A percentile compares a stretch with the other conserved stretches of the same genome.
These are phyloP conservation scores for Eulacestoma nigropectus DNA, from an alignment of 2,113 vertebrate genomes.

Conservation along the genomic window DNA sequence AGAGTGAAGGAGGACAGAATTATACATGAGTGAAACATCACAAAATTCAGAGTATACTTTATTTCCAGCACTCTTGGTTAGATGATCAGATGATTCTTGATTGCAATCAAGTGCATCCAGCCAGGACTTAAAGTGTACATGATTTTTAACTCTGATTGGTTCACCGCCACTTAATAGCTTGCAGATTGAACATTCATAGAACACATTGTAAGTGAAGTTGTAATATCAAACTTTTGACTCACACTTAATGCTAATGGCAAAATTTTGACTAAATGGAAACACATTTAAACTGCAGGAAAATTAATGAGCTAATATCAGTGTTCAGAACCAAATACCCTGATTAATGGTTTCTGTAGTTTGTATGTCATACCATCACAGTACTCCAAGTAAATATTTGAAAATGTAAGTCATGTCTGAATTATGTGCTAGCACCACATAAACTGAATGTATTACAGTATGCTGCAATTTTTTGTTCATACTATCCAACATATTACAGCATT, in stretches of 20 bases:
- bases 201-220: neutral
- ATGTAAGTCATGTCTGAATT: neutral
- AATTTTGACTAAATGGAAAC: neutral
- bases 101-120: constrained; percentile 50
- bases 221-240: neutral
- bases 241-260: neutral
- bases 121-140: neutral
- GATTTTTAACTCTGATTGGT: constrained; percentile 45
- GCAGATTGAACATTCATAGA: neutral
- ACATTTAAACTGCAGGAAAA: neutral
- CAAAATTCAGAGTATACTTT: constrained; percentile 3
- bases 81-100: constrained; percentile 37
- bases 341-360: neutral
- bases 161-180: neutral
- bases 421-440: neutral
- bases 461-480: neutral
- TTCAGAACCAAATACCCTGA: neutral
- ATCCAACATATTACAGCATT: neutral
- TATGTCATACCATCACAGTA: neutral
- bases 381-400: constrained; percentile 15
- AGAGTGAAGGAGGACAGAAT: neutral
- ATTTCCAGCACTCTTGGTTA: constrained; percentile 1
- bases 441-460: neutral
- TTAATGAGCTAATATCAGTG: neutral
- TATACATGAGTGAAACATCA: neutral